phyloP scores from a whole-genome alignment of 2,797 vertebrate species.

The Melanogrammus aeglefinus region DNA sequence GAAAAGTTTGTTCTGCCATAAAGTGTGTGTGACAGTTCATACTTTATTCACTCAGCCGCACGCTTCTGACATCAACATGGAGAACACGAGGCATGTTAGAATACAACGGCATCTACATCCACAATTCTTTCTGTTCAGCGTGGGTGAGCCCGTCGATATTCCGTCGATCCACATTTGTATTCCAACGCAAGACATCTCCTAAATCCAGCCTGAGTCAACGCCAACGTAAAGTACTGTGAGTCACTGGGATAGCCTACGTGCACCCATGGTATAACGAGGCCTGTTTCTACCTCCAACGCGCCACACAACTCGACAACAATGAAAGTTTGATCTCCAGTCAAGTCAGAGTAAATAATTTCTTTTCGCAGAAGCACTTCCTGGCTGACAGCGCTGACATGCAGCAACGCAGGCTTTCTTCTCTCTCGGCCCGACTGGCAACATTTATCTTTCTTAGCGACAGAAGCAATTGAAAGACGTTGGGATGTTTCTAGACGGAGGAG shows the following conservation, averaged over 20 bases:
- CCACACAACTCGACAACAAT: constrained; percentile 18
- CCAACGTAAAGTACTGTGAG: no score
- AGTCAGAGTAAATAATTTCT: constrained; percentile 65
- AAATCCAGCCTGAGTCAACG: no score
- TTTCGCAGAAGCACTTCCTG: constrained; percentile 51
- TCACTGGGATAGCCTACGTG: no score
- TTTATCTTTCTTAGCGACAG: constrained; percentile 69
- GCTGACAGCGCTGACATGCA: constrained; percentile 34
- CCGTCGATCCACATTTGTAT: no score
- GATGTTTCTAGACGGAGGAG: constrained; percentile 63
- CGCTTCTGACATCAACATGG: not conserved
- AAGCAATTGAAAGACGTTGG: constrained; percentile 69
- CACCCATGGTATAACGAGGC: no score
- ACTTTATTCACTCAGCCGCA: not conserved
- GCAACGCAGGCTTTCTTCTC: no score
- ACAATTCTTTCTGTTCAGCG: no score
- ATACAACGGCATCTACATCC: no score
- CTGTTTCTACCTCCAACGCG: no score
- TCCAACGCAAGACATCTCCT: no score
- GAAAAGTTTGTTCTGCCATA: not conserved
- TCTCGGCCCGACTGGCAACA: constrained; percentile 37
- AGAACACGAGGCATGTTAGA: not conserved
- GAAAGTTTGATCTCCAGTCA: constrained; percentile 66
- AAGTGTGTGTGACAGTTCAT: not conserved
- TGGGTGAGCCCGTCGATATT: no score